Conservation (phyloP, 2,888 invertebrate genomes). For the Empis livida region DNA sequence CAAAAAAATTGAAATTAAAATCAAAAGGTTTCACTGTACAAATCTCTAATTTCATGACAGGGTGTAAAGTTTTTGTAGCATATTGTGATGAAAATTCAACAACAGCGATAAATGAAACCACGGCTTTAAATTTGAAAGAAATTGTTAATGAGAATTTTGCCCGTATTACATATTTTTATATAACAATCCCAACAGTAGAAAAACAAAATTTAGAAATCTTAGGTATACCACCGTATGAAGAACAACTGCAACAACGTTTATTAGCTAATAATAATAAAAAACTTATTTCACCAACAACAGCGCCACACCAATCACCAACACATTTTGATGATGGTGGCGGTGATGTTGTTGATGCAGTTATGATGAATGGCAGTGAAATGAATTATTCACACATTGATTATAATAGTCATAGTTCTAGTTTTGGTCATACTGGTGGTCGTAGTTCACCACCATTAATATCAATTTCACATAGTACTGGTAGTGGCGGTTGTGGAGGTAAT, state of each 20-base stretch:
- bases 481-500: too few relatives aligned
- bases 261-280: background rate
- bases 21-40: conserved; percentile 8
- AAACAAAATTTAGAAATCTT: conserved; percentile 38
- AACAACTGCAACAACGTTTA: conserved; percentile 8
- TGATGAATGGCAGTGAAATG: conserved; percentile 20
- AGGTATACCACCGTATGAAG: conserved; percentile 37
- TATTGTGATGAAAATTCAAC: conserved; percentile 14
- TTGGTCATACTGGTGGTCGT: background rate
- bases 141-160: conserved; percentile 37
- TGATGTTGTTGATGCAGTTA: conserved; percentile 32
- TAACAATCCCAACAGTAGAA: conserved; percentile 49
- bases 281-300: background rate
- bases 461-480: background rate
- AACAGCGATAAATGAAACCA: conserved; percentile 30
- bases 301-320: conserved; percentile 12
- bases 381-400: background rate
- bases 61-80: conserved; percentile 39
- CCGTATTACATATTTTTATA: conserved; percentile 46
- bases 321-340: conserved; percentile 10
- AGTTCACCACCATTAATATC: background rate
- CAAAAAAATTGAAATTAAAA: conserved; percentile 36
- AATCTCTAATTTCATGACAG: background rate
- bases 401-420: background rate
- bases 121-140: conserved; percentile 32